Evolutionary conservation across 2,797 vertebrate species (phyloP).

Genomic region (Choloepus didactylus): DNA sequence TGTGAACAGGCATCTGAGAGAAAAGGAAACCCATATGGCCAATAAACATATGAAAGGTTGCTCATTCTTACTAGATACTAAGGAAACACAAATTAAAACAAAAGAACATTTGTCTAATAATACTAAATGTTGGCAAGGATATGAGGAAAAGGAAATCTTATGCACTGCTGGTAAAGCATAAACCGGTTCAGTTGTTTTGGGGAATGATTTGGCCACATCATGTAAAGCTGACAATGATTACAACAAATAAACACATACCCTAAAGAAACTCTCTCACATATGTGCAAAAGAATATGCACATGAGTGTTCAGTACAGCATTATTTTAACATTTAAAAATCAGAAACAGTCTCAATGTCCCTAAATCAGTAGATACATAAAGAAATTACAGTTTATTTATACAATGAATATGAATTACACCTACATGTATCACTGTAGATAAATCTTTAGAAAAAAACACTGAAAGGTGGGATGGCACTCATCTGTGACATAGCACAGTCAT

Average conservation of each 20-base stretch:
- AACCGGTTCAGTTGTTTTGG: not conserved
- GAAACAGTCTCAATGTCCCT: conserved; percentile 16
- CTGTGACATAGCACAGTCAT: too few species aligned
- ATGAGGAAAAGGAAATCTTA: conserved; percentile 54
- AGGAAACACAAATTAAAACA: conserved; percentile 50
- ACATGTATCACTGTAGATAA: not conserved
- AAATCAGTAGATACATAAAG: not conserved
- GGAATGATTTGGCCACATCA: not conserved
- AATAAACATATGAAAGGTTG: conserved; percentile 32
- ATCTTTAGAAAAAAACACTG: not conserved
- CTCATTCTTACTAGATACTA: conserved; percentile 6
- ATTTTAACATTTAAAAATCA: conserved; percentile 51
- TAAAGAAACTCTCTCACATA: conserved; percentile 3
- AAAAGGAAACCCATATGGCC: conserved; percentile 38
- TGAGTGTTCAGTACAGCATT: not conserved
- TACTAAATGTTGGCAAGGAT: conserved; percentile 11
- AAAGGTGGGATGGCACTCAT: too few species aligned
- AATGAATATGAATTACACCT: not conserved
- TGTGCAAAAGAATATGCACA: not conserved
- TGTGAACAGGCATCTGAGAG: not conserved
- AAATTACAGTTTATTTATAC: not conserved
- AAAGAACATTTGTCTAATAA: conserved; percentile 49
- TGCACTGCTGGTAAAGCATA: not conserved
- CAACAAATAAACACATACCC: conserved; percentile 2
- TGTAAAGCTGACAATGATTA: not conserved